Base-by-base conservation (phyloP, 2,888 invertebrate genomes). In the Drosophila greeni region DNA sequence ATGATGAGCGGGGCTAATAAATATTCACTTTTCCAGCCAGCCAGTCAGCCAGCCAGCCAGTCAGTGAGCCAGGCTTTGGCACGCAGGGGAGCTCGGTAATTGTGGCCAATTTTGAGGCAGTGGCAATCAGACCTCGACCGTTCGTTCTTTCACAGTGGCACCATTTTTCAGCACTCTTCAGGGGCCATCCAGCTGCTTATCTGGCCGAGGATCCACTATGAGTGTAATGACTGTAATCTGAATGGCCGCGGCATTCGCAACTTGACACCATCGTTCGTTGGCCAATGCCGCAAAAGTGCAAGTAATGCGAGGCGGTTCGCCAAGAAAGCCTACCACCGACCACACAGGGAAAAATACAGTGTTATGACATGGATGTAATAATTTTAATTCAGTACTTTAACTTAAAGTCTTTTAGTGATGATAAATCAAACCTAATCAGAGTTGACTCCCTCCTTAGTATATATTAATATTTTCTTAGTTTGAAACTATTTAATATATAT, bases 81-180 rank as follows among this genome's bases (percentile, higher is more conserved):
- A 66, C 65, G 62, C 62, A 65, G 65, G 52, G 31, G 53, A 53
- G 53, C 40, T 29, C 18, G 53, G 53, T 62, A 62, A 62, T 62
- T 62, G 62, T 52, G 62, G 62, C 52, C 55, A 75, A 77, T 82
- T 82, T 70, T 20, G 52, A 51, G 75, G 61, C 72, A 74, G 69
- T 81, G 69, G 78, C 81, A 82, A 82, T 85, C 84, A 85, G 82
- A 82, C 72, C 82, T 85, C 82, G 68, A 81, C 85, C 42, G 42
- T 42, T 42, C 75, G 57, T 71, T 74, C 65, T 70, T 69, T 48
- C 14, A 36, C 66, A 62, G 73, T 66, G 78, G 70, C 79, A 74
- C 70, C 74, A 66, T 71, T 80, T 71, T 80, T 76, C 23, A 70
- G 57, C 79, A 14, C 45, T 47, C 45, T 20, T 31, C 31, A 20